Evolutionary conservation across 2,888 invertebrate species (phyloP).

Genomic region (Nymphalis urticae): DNA sequence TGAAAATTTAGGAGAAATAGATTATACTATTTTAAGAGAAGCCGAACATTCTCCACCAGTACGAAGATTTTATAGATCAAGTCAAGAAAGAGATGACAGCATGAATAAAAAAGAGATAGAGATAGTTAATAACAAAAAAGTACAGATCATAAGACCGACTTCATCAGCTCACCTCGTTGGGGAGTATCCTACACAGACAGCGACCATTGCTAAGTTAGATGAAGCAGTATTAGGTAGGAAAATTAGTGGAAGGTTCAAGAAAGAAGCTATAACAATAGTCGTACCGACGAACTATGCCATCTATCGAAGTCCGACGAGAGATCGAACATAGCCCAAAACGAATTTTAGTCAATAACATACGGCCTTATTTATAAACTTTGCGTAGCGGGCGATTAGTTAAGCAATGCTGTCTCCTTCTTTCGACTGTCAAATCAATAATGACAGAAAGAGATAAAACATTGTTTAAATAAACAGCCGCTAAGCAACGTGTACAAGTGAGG

Average conservation of each 20-base stretch:
- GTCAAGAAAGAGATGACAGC: slow-evolving; percentile 55
- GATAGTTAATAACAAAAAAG: slow-evolving; percentile 65
- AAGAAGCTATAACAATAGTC: slow-evolving; percentile 43
- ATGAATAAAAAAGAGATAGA: slow-evolving; percentile 56
- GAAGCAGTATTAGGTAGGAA: slow-evolving; percentile 64
- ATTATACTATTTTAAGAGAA: slow-evolving; percentile 48
- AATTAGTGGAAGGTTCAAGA: slow-evolving; percentile 52
- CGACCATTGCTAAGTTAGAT: slow-evolving; percentile 65
- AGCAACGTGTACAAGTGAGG: too few species aligned
- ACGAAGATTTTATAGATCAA: slow-evolving; percentile 69
- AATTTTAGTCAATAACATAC: slow-evolving; percentile 64
- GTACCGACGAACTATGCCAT: slow-evolving; percentile 44
- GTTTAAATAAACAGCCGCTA: too few species aligned
- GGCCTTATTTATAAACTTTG: background rate
- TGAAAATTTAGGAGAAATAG: slow-evolving; percentile 53
- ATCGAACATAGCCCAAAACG: slow-evolving; percentile 58
- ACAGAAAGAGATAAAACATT: too few species aligned
- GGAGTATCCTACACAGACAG: slow-evolving; percentile 57
- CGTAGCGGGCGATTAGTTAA: background rate
- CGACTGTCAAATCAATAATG: too few species aligned
- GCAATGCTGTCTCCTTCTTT: too few species aligned
- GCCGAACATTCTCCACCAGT: slow-evolving; percentile 54
- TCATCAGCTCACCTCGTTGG: slow-evolving; percentile 59
- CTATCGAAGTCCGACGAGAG: slow-evolving; percentile 42
- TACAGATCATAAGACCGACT: slow-evolving; percentile 70